Evolutionary conservation across 2,113 vertebrate species (phyloP).

Genomic region (Scatophagus argus): DNA sequence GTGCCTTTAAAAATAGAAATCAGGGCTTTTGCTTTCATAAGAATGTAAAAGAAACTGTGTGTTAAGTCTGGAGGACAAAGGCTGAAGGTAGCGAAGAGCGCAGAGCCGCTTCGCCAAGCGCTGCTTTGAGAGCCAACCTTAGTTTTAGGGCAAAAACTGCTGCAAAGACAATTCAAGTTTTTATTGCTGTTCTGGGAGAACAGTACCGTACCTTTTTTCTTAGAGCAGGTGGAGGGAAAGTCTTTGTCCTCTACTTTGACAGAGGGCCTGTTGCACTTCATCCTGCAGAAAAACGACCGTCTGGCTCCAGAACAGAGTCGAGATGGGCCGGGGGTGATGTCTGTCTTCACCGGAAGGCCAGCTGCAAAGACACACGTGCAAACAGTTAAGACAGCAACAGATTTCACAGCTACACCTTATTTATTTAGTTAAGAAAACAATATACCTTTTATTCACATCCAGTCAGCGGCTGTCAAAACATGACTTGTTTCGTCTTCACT

Average conservation of each 20-base stretch:
- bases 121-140: not conserved
- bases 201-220: conserved; percentile 93
- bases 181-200: no score
- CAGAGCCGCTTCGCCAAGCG: not conserved
- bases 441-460: not conserved
- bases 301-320: conserved; percentile 95
- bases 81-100: not conserved
- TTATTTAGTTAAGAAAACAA: not conserved
- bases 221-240: conserved; percentile 96
- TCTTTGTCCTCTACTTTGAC: conserved; percentile 99
- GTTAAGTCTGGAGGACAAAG: not conserved
- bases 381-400: conserved; percentile 1
- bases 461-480: not conserved
- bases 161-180: not conserved
- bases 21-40: conserved; percentile 16
- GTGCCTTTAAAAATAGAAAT: conserved; percentile 35
- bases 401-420: not conserved
- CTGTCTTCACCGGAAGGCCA: conserved; percentile 97
- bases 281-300: conserved; percentile 98
- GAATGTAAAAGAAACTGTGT: not conserved
- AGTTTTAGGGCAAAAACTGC: not conserved
- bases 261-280: conserved; percentile 98
- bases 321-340: conserved; percentile 95
- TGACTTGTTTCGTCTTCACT: no score
- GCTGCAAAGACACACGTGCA: conserved; percentile 81